Percentiles rank a stretch among this genome's conserved stretches.
Conservation (phyloP, 2,888 invertebrate genomes). For the Zaprionus lineosus region DNA sequence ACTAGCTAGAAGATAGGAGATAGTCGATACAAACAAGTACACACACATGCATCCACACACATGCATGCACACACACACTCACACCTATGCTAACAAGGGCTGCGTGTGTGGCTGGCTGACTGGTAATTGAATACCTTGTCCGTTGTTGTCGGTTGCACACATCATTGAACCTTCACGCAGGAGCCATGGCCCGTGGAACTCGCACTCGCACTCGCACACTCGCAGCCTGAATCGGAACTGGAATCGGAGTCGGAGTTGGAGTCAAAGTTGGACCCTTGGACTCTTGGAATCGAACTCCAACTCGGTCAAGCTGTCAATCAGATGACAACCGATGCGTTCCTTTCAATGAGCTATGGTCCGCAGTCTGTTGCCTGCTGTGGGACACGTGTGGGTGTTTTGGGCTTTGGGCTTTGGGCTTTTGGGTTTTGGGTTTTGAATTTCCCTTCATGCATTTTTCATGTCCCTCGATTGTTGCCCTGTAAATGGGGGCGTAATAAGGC, state of each 20-base stretch:
- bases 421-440: slow-evolving; percentile 72
- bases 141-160: slow-evolving; percentile 65
- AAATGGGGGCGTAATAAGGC: slow-evolving; percentile 61
- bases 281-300: slow-evolving; percentile 31
- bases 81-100: slow-evolving; percentile 5
- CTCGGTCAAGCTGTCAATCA: slow-evolving; percentile 76
- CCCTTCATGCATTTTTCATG: slow-evolving; percentile 73
- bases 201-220: background rate
- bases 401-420: slow-evolving; percentile 67
- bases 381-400: slow-evolving; percentile 25
- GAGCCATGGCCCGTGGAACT: slow-evolving; percentile 26
- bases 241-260: slow-evolving; percentile 2
- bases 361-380: slow-evolving; percentile 6
- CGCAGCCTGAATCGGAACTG: background rate
- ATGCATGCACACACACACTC: background rate
- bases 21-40: slow-evolving; percentile 1
- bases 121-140: slow-evolving; percentile 68
- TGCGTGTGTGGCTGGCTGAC: slow-evolving; percentile 40
- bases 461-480: slow-evolving; percentile 26
- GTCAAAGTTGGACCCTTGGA: no score
- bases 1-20: slow-evolving; percentile 47
- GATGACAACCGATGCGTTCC: slow-evolving; percentile 38
- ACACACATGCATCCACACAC: background rate
- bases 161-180: slow-evolving; percentile 64
- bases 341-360: slow-evolving; percentile 12